phyloP scores from a whole-genome alignment of 2,888 invertebrate genomes.

The Ferrisia virgata region DNA sequence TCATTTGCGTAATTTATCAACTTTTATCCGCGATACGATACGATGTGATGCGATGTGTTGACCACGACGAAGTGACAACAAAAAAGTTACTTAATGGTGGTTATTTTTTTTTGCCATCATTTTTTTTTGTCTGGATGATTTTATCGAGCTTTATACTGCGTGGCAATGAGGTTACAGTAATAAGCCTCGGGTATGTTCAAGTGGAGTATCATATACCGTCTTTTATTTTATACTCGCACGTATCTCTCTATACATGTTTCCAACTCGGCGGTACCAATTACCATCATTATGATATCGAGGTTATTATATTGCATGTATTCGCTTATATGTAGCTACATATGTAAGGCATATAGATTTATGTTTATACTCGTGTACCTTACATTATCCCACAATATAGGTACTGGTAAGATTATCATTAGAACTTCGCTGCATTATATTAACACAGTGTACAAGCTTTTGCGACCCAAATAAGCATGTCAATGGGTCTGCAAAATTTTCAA shows the following conservation, averaged over 20 bases:
- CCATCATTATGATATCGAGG: neutral
- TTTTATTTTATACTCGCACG: neutral
- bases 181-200: neutral
- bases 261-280: neutral
- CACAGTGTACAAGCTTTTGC: too few species aligned
- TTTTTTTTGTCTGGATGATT: neutral
- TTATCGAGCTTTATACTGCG: neutral
- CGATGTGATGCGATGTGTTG: neutral
- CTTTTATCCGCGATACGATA: too few species aligned
- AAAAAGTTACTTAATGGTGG: neutral
- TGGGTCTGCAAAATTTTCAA: too few species aligned
- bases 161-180: neutral
- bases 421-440: too few species aligned
- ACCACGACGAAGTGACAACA: neutral
- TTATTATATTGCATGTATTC: too few species aligned
- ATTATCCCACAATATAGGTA: too few species aligned
- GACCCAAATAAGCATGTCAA: too few species aligned
- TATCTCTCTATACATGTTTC: neutral
- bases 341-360: neutral
- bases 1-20: conserved; percentile 9
- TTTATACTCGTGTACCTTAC: too few species aligned
- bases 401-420: too few species aligned
- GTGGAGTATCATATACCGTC: neutral
- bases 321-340: neutral
- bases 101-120: neutral